Percentiles rank a stretch among this genome's conserved stretches.
These are phyloP conservation scores for Cheilosia vernalis DNA, from an alignment of 2,888 invertebrate species.

Conservation along the genomic window DNA sequence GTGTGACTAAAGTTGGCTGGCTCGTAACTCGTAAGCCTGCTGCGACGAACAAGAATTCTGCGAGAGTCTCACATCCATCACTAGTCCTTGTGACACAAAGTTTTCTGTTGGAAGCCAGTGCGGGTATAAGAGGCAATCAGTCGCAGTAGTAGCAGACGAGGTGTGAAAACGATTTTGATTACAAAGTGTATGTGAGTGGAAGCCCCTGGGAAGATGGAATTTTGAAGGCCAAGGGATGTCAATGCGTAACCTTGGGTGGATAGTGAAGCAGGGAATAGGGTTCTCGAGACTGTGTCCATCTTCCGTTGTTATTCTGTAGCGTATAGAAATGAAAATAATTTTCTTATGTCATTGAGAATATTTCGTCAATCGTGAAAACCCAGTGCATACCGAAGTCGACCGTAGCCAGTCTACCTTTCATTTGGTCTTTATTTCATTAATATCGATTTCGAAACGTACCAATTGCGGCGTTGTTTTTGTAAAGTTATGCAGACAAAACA, in stretches of 20 bases:
- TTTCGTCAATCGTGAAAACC: too few relatives aligned
- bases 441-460: too few relatives aligned
- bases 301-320: too few relatives aligned
- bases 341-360: too few relatives aligned
- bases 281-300: too few relatives aligned
- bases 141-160: slow-evolving; percentile 4
- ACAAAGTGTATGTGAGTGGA: neutral
- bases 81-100: slow-evolving; percentile 41
- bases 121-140: neutral
- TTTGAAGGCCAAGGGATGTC: slow-evolving; percentile 7
- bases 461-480: too few relatives aligned
- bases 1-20: slow-evolving; percentile 36
- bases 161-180: slow-evolving; percentile 16
- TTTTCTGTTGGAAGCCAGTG: slow-evolving; percentile 7
- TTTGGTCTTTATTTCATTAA: too few relatives aligned
- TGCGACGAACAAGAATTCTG: slow-evolving; percentile 60
- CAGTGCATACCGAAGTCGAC: too few relatives aligned
- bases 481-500: too few relatives aligned
- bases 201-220: neutral
- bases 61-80: slow-evolving; percentile 61
- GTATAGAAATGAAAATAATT: too few relatives aligned
- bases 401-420: too few relatives aligned
- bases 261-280: neutral
- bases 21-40: slow-evolving; percentile 48
- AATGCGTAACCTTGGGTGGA: neutral